phyloP scores from a whole-genome alignment of 2,797 vertebrate genomes.

The Pogoniulus pusillus region DNA sequence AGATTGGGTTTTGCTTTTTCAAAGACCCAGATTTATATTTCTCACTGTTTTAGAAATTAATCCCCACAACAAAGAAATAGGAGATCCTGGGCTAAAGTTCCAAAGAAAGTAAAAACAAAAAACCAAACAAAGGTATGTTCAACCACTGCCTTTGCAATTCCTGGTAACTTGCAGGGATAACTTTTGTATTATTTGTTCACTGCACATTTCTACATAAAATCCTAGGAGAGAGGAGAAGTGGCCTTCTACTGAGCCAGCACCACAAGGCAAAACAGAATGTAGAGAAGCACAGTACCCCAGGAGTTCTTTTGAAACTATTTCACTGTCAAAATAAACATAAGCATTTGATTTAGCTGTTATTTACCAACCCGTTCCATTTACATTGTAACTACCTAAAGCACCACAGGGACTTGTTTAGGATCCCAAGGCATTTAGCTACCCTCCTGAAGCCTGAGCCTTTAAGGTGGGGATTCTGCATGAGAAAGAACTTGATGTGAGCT shows the following conservation, averaged over 20 bases:
- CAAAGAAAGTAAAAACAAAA: neutral
- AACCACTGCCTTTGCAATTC: neutral
- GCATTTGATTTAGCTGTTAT: neutral
- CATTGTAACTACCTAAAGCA: neutral
- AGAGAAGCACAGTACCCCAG: neutral
- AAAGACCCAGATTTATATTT: neutral
- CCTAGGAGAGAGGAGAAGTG: neutral
- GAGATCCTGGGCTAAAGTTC: neutral
- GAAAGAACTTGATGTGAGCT: neutral
- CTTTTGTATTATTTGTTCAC: neutral
- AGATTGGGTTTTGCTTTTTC: neutral
- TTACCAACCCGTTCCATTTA: accelerated
- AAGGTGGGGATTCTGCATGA: neutral
- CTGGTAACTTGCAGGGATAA: neutral
- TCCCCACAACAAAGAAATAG: neutral
- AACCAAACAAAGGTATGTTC: neutral
- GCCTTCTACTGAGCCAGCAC: neutral
- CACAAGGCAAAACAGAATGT: neutral
- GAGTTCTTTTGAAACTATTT: neutral
- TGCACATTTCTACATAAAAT: accelerated
- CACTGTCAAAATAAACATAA: neutral
- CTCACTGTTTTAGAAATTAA: neutral
- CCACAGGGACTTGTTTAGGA: accelerated
- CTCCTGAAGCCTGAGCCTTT: neutral
- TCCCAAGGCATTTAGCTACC: neutral